Base-by-base conservation (phyloP, 2,113 vertebrate species). In the Anas platyrhynchos region DNA sequence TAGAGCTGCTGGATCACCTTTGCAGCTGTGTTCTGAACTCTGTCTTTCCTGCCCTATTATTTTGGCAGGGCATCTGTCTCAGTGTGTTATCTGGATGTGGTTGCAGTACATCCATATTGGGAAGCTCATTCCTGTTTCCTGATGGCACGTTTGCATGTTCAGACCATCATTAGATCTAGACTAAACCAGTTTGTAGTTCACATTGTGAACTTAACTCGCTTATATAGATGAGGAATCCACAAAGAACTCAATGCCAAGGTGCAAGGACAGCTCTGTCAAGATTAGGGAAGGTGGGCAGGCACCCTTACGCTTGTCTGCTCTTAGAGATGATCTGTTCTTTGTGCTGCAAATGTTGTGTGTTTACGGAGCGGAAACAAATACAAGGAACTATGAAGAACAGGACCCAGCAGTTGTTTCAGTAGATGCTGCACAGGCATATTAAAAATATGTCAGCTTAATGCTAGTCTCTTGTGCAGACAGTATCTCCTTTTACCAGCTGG, bases 311-410 rank as follows among this genome's bases (percentile, higher is more conserved):
- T 97, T 99, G 96, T 98, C 98, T n/a, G 98, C 99, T 44, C 98
- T 99, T 54, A 94, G 98, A 86, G 98, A 98, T 52, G 98, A 99
- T 3, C 98, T 98, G 90, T 94, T 98, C 18, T 99, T 99, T 12
- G 98, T 98, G 2, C 98, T 98, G 2, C 98, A 98, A 92, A 98
- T 98, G 98, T 98, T 98, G 26, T 98, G 98, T 91, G 95, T 97
- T 25, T 99, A 99, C 15, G 98, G 99, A 13, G 98, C 98, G 1
- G 98, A 98, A 75, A 98, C 97, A 58, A 98, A 98, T 96, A 98
- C 98, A 29, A 97, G 98, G 93, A 98, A 98, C 98, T 98, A 98
- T 67, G 98, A 99, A 91, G 99, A 98, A 36, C 98, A 99, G 97
- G 99, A 98, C 7, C 98, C 99, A 0, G 43, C 26, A 67, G 54